Evolutionary conservation across 2,797 vertebrate species (phyloP).

Genomic region (Falco columbarius): DNA sequence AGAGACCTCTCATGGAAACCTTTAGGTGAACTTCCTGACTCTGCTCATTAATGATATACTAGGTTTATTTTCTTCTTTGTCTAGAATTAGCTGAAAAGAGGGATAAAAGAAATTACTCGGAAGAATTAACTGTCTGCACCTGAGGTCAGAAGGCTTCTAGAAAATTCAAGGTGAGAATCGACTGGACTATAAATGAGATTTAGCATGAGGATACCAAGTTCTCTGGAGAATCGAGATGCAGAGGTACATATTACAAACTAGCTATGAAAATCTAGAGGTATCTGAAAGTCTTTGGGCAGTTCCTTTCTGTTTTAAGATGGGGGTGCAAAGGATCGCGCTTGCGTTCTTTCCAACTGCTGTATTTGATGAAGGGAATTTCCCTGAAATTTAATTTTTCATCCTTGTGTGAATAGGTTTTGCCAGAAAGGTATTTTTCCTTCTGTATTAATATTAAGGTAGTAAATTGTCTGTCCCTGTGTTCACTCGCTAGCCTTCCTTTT

Average conservation of each 20-base stretch:
- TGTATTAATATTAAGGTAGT: background rate
- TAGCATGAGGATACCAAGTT: background rate
- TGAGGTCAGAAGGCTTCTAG: background rate
- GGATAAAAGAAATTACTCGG: background rate
- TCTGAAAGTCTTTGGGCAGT: background rate
- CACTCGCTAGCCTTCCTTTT: background rate
- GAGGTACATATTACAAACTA: background rate
- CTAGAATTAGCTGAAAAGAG: conserved; percentile 44
- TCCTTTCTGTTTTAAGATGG: background rate
- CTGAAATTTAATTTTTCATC: background rate
- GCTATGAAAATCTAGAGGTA: background rate
- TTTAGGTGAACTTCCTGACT: background rate
- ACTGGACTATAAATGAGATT: conserved; percentile 11
- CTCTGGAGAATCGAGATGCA: background rate
- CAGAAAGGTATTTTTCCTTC: conserved; percentile 13
- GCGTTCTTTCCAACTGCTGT: background rate
- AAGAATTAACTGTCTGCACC: conserved; percentile 1
- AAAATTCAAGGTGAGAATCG: conserved; percentile 3
- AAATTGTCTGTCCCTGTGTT: conserved; percentile 32
- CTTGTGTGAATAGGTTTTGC: background rate
- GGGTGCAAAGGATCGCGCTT: background rate
- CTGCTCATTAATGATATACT: background rate
- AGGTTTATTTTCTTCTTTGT: conserved; percentile 12
- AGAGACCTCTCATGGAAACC: background rate
- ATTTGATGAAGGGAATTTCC: conserved; percentile 23